phyloP scores from a whole-genome alignment of 2,888 invertebrate genomes.

The Noctua janthina region DNA sequence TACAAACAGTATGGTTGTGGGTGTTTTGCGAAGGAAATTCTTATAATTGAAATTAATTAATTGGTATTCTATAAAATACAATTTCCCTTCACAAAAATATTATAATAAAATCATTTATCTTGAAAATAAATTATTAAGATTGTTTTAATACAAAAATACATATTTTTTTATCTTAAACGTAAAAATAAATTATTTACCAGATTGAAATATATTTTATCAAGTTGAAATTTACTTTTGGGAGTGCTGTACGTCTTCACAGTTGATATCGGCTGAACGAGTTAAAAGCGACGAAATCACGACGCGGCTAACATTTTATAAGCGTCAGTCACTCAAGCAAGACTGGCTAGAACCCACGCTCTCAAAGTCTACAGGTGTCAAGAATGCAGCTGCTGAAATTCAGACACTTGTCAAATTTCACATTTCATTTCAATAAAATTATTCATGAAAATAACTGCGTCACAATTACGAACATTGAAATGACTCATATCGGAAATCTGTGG shows the following conservation, averaged over 20 bases:
- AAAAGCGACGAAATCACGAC: slow-evolving; percentile 24
- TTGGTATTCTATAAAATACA: neutral
- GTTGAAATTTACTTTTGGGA: neutral
- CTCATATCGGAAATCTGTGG: neutral
- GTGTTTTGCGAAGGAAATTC: slow-evolving; percentile 22
- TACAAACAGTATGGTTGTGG: slow-evolving; percentile 48
- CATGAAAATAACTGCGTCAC: slow-evolving; percentile 9
- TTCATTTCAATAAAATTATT: slow-evolving; percentile 25
- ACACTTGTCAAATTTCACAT: slow-evolving; percentile 31
- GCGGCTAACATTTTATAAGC: slow-evolving; percentile 51
- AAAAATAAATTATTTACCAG: neutral
- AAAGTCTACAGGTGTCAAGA: slow-evolving; percentile 63
- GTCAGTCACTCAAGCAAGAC: slow-evolving; percentile 28
- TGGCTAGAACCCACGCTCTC: slow-evolving; percentile 39
- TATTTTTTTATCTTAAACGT: neutral
- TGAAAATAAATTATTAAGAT: neutral
- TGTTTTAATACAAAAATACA: neutral
- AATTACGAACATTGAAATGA: slow-evolving; percentile 14
- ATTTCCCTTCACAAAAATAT: neutral
- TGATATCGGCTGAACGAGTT: slow-evolving; percentile 6
- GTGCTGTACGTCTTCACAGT: neutral
- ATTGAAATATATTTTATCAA: neutral
- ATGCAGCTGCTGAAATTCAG: slow-evolving; percentile 47
- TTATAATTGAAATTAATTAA: slow-evolving; percentile 31
- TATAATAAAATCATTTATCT: neutral